phyloP scores from a whole-genome alignment of 92 coral and sea anemone genomes.

The Heteractis magnifica region DNA sequence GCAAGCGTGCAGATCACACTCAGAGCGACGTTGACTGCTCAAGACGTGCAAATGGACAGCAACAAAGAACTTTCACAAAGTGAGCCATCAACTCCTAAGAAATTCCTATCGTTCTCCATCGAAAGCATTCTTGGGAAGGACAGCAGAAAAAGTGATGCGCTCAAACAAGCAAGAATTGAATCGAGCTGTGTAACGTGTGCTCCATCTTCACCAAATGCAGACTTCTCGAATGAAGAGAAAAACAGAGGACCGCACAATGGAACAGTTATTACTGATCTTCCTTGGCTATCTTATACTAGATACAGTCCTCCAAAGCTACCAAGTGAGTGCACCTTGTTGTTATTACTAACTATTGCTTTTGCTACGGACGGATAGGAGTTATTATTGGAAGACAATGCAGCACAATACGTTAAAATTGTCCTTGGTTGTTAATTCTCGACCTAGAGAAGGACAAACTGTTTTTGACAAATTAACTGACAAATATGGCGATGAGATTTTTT shows the following conservation, averaged over 20 bases:
- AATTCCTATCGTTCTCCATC: slow-evolving; percentile 74
- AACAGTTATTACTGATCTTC: slow-evolving; percentile 36
- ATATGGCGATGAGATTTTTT: not conserved
- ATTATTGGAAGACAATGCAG: too few species aligned
- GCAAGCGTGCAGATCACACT: not conserved
- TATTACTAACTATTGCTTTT: not conserved
- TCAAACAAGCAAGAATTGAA: not conserved
- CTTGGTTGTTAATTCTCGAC: too few species aligned
- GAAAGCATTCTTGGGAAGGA: slow-evolving; percentile 70
- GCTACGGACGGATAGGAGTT: not conserved
- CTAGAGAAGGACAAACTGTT: too few species aligned
- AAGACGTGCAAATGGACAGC: slow-evolving; percentile 1
- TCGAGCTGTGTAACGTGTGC: not conserved
- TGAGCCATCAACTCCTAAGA: slow-evolving; percentile 30
- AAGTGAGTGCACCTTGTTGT: slow-evolving; percentile 61
- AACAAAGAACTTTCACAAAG: not conserved
- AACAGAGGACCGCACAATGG: not conserved
- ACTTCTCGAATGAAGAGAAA: not conserved
- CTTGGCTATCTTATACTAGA: slow-evolving; percentile 88
- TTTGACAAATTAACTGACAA: not conserved
- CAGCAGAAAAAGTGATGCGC: slow-evolving; percentile 5
- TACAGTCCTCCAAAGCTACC: slow-evolving; percentile 97
- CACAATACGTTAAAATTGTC: too few species aligned
- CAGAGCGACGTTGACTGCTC: not conserved
- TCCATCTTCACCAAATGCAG: not conserved